Evolutionary conservation across 2,888 invertebrate species (phyloP).

Genomic region (Nezara viridula): DNA sequence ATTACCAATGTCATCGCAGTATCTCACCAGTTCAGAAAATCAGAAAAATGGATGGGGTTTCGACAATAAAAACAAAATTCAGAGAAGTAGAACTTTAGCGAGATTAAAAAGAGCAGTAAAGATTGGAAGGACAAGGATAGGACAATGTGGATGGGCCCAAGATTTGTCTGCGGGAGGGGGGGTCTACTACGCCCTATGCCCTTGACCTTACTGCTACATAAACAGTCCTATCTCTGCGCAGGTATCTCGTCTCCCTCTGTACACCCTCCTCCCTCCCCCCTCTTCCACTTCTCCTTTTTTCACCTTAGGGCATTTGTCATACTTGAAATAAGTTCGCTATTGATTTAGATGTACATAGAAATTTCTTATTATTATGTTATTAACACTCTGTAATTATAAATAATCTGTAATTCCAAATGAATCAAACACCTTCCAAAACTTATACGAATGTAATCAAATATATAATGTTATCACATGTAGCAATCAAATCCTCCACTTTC

Average conservation of each 20-base stretch:
- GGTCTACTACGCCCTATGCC: background rate
- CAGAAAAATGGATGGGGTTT: too few relatives aligned
- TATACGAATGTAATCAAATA: too few relatives aligned
- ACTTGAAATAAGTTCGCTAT: background rate
- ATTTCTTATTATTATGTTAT: background rate
- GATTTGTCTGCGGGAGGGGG: background rate
- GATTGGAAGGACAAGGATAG: background rate
- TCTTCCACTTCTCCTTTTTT: too few relatives aligned
- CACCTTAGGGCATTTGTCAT: background rate
- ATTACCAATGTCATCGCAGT: too few relatives aligned
- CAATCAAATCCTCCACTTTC: too few relatives aligned
- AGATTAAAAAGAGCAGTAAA: background rate
- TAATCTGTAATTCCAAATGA: too few relatives aligned
- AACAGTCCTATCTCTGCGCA: constrained; percentile 2
- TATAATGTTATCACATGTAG: too few relatives aligned
- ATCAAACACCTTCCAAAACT: too few relatives aligned
- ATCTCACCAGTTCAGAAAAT: too few relatives aligned
- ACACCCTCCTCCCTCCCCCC: background rate
- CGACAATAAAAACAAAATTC: too few relatives aligned
- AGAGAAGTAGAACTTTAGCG: too few relatives aligned
- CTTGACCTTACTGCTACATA: constrained; percentile 13
- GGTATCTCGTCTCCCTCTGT: constrained; percentile 26
- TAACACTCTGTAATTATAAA: too few relatives aligned
- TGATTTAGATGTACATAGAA: background rate
- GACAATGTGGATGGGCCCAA: background rate